Conservation (phyloP, 92 coral and sea anemone species). For the Umimayanthus chanpuru region DNA sequence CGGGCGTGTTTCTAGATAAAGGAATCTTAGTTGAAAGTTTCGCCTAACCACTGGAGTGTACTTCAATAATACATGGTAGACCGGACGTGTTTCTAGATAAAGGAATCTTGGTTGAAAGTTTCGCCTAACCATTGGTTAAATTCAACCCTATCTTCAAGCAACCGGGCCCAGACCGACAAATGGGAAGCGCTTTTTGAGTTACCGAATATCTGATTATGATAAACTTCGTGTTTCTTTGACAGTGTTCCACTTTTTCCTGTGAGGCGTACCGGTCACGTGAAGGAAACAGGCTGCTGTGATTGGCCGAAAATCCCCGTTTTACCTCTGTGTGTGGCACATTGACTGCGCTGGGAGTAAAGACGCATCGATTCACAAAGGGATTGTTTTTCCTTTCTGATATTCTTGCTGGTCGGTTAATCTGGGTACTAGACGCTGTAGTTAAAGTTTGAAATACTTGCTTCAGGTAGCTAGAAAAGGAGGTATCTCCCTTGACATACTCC, state of each 20-base stretch:
- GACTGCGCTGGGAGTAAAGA: neutral
- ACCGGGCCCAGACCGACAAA: no score
- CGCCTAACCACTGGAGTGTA: no score
- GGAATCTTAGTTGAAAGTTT: no score
- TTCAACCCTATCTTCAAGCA: no score
- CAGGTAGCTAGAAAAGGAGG: no score
- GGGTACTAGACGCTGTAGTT: neutral
- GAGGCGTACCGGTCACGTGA: conserved; percentile 27
- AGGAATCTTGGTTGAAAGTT: no score
- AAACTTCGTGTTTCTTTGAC: neutral
- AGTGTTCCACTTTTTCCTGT: conserved; percentile 76
- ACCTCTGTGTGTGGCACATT: neutral
- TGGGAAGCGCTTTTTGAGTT: neutral
- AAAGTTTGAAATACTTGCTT: no score
- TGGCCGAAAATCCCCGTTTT: neutral
- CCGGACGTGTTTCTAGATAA: no score
- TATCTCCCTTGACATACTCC: no score
- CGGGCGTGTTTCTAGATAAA: no score
- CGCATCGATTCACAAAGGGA: neutral
- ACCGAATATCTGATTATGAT: neutral
- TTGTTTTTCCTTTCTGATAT: neutral
- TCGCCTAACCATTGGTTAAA: no score
- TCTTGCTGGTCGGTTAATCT: neutral
- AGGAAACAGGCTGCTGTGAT: neutral
- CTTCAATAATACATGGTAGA: no score